Evolutionary conservation across 23 tunicate genomes (phyloP), one percentile per base, ranked within the genome.

Genomic region (Trididemnum nubilum): DNA sequence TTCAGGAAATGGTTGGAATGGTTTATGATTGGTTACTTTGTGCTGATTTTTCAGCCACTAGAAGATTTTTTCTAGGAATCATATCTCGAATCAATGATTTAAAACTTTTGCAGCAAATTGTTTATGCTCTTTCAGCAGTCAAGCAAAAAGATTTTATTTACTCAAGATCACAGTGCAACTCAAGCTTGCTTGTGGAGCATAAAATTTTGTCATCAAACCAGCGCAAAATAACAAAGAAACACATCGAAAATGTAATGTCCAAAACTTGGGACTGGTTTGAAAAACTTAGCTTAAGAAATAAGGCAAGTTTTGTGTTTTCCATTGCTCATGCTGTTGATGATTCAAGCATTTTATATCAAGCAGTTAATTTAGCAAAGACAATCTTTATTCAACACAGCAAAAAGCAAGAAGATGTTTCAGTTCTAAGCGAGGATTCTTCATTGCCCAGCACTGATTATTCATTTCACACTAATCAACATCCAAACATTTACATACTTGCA

Each of bases 61-160:
- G 81, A 77, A 51, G 36, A 33, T 77, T 77, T 54, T 77, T 77
- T 77, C 67, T 77, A 15, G 81, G 81, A 26, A 77, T 77, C 25
- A 52, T 77, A 51, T 37, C 52, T 32, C 34, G 81, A 77, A 77
- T 77, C 5, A 37, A 77, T 30, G 30, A 54, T 32, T 18, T 54
- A 31, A 3, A 31, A 2, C 30, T 77, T 15, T 27, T 77, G 30
- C 39, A 29, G 33, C 35, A 77, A 51, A 39, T 57, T 4, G 30
- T 77, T 52, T 3, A 51, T 15, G 19, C 32, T 3, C 30, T 77
- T 4, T 77, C 81, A 52, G 40, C 81, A 30, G 26, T 77, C 39
- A 77, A 77, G 31, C 66, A 77, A 30, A 77, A 77, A 77, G 81
- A 77, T 77, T 77, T 77, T 39, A 77, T 67, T 15, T 77, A 77